Base-by-base conservation (phyloP, 1,140 invertebrate genomes). In the Sminthurinus signatus region DNA sequence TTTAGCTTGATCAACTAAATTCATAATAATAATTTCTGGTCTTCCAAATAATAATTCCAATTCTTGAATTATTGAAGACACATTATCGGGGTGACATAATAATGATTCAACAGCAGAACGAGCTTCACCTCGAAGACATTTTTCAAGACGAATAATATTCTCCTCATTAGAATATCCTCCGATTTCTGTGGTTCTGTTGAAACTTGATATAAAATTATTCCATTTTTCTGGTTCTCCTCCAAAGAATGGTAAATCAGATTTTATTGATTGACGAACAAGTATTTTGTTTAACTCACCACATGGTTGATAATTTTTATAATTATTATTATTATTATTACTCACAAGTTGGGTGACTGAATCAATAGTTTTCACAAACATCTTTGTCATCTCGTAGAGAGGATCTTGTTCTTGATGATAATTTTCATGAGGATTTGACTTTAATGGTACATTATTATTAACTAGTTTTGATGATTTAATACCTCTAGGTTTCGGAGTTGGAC, bases 231-330 rank as follows among this genome's bases (percentile, higher is more conserved):
- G 51, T 17, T 54, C 19, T 10, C 51, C 51, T 23, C 12, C 14
- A 23, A 54, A 54, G 14, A 8, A 17, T 54, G 51, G 51, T 19
- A 54, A 54, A 10, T 28, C 51, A n/a, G n/a, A n/a, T n/a, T n/a
- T n/a, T n/a, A n/a, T n/a, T n/a, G n/a, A n/a, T n/a, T n/a, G n/a
- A n/a, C n/a, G n/a, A n/a, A n/a, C n/a, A n/a, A n/a, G n/a, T n/a
- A n/a, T n/a, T n/a, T n/a, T n/a, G n/a, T n/a, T n/a, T n/a, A n/a
- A n/a, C n/a, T n/a, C n/a, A n/a, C n/a, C n/a, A n/a, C n/a, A n/a
- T n/a, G n/a, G n/a, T n/a, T n/a, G n/a, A n/a, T n/a, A n/a, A n/a
- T n/a, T n/a, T n/a, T n/a, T n/a, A n/a, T n/a, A n/a, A n/a, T n/a
- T n/a, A n/a, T n/a, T n/a, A n/a, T n/a, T n/a, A n/a, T n/a, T n/a